Evolutionary conservation across 1,140 invertebrate genomes (phyloP), one percentile per base, ranked within the genome.

Genomic region (Drosophila funebris): DNA sequence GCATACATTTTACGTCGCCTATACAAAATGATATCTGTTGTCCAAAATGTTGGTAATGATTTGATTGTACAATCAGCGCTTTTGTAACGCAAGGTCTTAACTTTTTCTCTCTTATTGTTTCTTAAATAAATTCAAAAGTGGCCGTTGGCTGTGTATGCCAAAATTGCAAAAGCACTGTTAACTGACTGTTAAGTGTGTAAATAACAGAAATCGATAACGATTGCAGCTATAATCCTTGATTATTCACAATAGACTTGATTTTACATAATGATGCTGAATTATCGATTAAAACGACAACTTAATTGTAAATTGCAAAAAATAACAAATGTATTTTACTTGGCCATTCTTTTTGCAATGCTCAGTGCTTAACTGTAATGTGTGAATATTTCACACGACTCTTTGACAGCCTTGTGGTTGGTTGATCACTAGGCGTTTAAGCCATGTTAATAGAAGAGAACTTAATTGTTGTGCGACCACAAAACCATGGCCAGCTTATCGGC

Each of bases 301-400:
- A 44, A 44, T 22, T n/a, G 41, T 20, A 20, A 18, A 14, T 6
- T 11, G 20, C 43, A 44, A 24, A 29, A 48, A 16, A 13, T 27
- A 48, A 3, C 29, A 41, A 14, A 56, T 56, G n/a, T 20, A 33
- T 62, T 36, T 56, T 18, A 44, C 16, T 46, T 64, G 58, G 22
- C 16, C 27, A 56, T 69, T 61, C 71, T 69, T 50, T 57, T 54
- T 22, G 56, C 24, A 41, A 67, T 67, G 63, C 60, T 39, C 58
- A 57, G 69, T 75, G 67, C 52, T 53, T n/a, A 68, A 61, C 14
- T 62, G 60, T 67, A 64, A 85, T 87, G 81, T 85, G 81, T 85
- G 82, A 85, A 85, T 33, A 61, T 50, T 81, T 85, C 81, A 57
- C 81, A 85, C 48, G 41, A 72, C 63, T 77, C 54, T 70, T 71